phyloP scores from a whole-genome alignment of 2,113 vertebrate genomes.

The Phocoena phocoena region DNA sequence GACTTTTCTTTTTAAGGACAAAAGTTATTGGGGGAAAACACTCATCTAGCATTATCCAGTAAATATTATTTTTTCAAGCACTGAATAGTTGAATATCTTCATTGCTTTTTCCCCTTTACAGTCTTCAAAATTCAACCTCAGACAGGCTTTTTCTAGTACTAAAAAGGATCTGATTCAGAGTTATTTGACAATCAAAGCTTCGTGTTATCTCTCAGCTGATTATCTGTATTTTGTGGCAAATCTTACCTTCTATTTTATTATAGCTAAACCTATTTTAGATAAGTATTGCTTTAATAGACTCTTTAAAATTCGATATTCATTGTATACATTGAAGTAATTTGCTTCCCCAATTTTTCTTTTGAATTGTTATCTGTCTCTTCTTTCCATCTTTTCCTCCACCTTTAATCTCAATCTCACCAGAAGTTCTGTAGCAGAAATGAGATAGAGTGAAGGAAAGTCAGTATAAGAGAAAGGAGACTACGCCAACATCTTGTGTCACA shows the following conservation, averaged over 20 bases:
- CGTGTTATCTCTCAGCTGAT: not conserved
- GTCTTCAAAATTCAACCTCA: not conserved
- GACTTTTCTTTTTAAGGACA: slow-evolving; percentile 25
- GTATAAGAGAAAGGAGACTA: not conserved
- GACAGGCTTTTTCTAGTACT: not conserved
- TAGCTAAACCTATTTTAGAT: slow-evolving; percentile 54
- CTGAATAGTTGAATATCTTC: not conserved
- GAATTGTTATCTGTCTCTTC: slow-evolving; percentile 43
- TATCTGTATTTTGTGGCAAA: slow-evolving; percentile 55
- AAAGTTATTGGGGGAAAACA: not conserved
- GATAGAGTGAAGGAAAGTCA: not conserved
- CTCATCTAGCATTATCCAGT: not conserved
- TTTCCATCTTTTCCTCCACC: not conserved
- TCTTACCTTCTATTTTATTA: slow-evolving; percentile 51
- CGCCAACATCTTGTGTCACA: not conserved
- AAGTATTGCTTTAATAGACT: slow-evolving; percentile 43
- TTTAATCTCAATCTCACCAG: slow-evolving; percentile 37
- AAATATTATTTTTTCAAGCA: not conserved
- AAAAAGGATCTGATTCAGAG: not conserved
- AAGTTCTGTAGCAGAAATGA: slow-evolving; percentile 21
- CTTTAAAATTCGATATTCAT: slow-evolving; percentile 32
- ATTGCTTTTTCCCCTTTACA: not conserved
- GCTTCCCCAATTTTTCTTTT: slow-evolving; percentile 48
- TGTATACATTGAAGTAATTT: slow-evolving; percentile 58
- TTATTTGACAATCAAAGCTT: slow-evolving; percentile 48